phyloP scores from a whole-genome alignment of 2,797 vertebrate genomes.

The Sylvilagus floridanus region DNA sequence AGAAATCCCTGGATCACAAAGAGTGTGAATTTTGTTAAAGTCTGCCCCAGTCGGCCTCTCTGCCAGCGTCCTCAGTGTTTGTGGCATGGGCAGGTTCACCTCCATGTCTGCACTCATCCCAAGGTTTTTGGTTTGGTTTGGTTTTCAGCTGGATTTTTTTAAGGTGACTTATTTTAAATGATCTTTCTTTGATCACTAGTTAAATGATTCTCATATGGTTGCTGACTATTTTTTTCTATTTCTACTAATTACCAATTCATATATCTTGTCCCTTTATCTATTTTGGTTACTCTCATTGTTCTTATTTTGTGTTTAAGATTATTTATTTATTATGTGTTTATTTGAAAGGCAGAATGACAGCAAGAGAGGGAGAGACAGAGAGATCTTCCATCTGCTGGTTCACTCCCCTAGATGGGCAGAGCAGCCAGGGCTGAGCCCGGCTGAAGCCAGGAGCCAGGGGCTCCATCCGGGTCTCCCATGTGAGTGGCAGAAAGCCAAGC shows the following conservation, averaged over 20 bases:
- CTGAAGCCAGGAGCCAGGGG: no score
- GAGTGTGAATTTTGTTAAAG: neutral
- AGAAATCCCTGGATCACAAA: constrained; percentile 4
- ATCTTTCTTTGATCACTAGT: constrained; percentile 14
- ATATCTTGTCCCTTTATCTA: neutral
- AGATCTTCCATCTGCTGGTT: no score
- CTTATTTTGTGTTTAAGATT: neutral
- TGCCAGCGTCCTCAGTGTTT: neutral
- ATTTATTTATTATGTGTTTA: no score
- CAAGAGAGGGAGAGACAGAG: no score
- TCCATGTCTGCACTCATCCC: neutral
- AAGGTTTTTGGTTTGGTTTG: neutral
- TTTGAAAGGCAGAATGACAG: no score
- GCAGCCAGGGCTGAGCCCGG: no score
- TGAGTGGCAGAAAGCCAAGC: no score
- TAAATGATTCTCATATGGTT: neutral
- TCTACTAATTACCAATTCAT: constrained; percentile 38
- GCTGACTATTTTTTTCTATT: constrained; percentile 3
- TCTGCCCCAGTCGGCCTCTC: neutral
- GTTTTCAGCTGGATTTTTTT: neutral
- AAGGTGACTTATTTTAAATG: neutral
- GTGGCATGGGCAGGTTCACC: no score
- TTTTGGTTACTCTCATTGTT: constrained; percentile 14
- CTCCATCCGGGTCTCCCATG: no score
- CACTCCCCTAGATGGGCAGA: no score